Evolutionary conservation across 2,113 vertebrate genomes (phyloP).

Genomic region (Microcebus ravelobensis): DNA sequence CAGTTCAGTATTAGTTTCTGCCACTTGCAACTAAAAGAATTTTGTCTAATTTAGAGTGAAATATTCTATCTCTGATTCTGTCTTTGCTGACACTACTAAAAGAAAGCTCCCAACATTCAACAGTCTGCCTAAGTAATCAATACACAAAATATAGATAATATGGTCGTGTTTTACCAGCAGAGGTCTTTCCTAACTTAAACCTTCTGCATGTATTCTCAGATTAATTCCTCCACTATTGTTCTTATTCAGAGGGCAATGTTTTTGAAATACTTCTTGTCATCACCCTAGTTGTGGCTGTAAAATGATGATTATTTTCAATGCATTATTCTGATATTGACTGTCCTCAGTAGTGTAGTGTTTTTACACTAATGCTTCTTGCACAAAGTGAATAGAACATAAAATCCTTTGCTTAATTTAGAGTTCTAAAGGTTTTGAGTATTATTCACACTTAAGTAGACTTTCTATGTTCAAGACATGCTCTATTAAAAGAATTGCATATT

Average conservation of each 20-base stretch:
- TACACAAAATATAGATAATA: not conserved
- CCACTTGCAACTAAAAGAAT: not conserved
- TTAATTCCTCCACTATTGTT: not conserved
- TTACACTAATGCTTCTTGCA: not conserved
- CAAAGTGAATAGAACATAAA: not conserved
- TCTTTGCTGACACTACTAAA: not conserved
- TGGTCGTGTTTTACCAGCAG: not conserved
- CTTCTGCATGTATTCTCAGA: not conserved
- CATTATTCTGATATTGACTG: not conserved
- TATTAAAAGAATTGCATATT: not conserved
- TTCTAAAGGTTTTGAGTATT: not conserved
- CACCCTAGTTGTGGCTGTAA: not conserved
- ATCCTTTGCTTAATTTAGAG: not conserved
- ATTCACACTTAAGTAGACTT: not conserved
- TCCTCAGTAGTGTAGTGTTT: not conserved
- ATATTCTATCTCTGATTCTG: not conserved
- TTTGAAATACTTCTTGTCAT: constrained; percentile 22
- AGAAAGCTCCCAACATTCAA: not conserved
- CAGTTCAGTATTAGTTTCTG: not conserved
- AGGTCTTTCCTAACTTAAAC: not conserved
- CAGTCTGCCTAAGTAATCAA: not conserved
- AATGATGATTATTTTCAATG: not conserved
- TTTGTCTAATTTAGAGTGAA: not conserved
- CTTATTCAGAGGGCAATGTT: not conserved
- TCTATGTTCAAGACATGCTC: not conserved